Evolutionary conservation across 2,113 vertebrate genomes (phyloP).

Genomic region (Trematocara unimaculatum): DNA sequence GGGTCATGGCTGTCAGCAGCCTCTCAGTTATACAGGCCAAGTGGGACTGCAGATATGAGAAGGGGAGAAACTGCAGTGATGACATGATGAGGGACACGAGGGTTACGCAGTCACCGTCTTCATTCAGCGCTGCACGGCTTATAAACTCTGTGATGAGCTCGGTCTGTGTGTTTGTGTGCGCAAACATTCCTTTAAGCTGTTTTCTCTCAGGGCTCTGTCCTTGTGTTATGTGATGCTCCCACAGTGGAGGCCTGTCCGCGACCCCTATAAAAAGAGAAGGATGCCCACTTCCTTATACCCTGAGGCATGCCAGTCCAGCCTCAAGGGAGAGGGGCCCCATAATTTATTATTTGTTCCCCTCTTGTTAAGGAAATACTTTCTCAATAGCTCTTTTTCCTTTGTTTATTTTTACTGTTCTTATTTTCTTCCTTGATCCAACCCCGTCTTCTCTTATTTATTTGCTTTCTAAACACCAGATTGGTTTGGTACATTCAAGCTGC

Average conservation of each 20-base stretch:
- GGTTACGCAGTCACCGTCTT: slow-evolving; percentile 31
- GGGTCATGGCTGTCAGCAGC: slow-evolving; percentile 61
- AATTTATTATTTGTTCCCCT: slow-evolving; percentile 70
- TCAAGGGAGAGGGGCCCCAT: slow-evolving; percentile 45
- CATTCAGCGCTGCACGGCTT: slow-evolving; percentile 3
- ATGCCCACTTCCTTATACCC: slow-evolving; percentile 63
- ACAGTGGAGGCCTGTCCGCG: slow-evolving; percentile 18
- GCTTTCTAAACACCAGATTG: slow-evolving; percentile 66
- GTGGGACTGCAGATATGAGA: slow-evolving; percentile 37
- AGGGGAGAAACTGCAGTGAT: slow-evolving; percentile 36
- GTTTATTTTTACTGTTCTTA: slow-evolving; percentile 74
- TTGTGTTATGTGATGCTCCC: slow-evolving; percentile 30
- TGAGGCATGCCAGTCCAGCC: slow-evolving; percentile 43
- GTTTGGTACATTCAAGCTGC: slow-evolving; percentile 39
- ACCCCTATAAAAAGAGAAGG: slow-evolving; percentile 55
- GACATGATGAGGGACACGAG: slow-evolving; percentile 46
- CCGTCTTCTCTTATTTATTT: slow-evolving; percentile 71
- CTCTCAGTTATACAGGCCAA: slow-evolving; percentile 43
- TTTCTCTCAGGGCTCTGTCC: slow-evolving; percentile 22
- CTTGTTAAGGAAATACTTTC: slow-evolving; percentile 74
- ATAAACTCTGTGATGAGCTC: neutral
- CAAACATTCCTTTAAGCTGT: slow-evolving; percentile 12
- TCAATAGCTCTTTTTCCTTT: slow-evolving; percentile 63
- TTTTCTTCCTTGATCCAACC: slow-evolving; percentile 64
- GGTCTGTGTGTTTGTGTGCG: neutral